Conservation (phyloP, 2,888 invertebrate species). For the Rhaphigaster nebulosa region DNA sequence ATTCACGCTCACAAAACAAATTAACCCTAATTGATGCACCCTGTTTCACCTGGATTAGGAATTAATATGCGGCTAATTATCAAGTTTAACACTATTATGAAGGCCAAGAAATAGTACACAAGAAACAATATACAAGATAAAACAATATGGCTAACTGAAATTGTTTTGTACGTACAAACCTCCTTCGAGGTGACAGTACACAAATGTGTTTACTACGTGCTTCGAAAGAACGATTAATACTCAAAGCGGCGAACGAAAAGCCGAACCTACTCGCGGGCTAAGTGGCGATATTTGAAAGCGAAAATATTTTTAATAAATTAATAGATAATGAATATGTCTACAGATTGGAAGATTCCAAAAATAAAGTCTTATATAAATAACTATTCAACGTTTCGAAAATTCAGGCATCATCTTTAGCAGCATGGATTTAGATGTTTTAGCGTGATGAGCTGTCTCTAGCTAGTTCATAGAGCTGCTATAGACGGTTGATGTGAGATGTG, state of each 20-base stretch:
- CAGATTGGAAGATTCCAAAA: too few relatives aligned
- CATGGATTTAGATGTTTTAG: too few relatives aligned
- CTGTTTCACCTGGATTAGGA: neutral
- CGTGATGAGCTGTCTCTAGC: too few relatives aligned
- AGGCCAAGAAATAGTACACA: neutral
- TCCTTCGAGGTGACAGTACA: neutral
- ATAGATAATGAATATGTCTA: too few relatives aligned
- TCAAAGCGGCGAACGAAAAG: neutral
- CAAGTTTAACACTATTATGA: neutral
- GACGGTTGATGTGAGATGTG: too few relatives aligned
- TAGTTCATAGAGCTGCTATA: too few relatives aligned
- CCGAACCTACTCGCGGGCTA: too few relatives aligned
- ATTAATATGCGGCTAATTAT: neutral
- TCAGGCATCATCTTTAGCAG: too few relatives aligned
- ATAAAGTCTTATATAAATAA: too few relatives aligned
- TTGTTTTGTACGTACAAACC: neutral
- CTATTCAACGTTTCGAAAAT: too few relatives aligned
- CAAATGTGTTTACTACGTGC: neutral
- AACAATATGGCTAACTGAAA: neutral
- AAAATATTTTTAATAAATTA: too few relatives aligned
- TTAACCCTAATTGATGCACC: neutral
- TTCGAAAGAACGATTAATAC: neutral
- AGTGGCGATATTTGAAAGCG: too few relatives aligned
- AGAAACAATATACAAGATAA: neutral
- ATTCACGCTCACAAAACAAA: neutral